Evolutionary conservation across 2,113 vertebrate genomes (phyloP), one percentile per base, ranked within the genome.

Genomic region (Jacana jacana): DNA sequence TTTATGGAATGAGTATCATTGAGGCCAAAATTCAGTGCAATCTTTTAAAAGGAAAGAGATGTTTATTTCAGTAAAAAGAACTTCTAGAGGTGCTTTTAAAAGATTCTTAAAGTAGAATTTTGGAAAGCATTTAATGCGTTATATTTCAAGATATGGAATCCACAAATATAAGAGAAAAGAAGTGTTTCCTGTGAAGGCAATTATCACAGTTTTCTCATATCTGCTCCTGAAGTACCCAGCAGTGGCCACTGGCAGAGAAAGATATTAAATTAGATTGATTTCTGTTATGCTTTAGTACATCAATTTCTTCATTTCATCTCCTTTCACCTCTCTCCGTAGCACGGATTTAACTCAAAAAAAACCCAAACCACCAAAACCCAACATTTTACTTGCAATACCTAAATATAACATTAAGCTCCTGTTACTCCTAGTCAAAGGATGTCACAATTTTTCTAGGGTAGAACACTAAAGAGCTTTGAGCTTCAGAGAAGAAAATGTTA

Each of bases 211-310:
- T 66, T 92, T 92, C 77, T 95, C 28, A 10, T 69, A 81, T 46
- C 58, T 91, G 66, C 66, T 49, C 64, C 33, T 92, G 24, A 89
- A 91, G 54, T 17, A 79, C 49, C 17, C 54, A 80, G 46, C 30
- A 89, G 46, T 73, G 58, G 73, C 73, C 70, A 91, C 49, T 93
- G 78, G 81, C 91, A 96, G 78, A 82, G 37, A 69, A 94, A 76
- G 73, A 82, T 77, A 95, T 72, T 93, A 95, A 79, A 93, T 96
- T 84, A 96, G 81, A 89, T 80, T 58, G 84, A 91, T 87, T 95
- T 86, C 76, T 88, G 23, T 40, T 89, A 75, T 66, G 44, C 78
- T 89, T 72, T 87, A 57, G 22, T 63, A 58, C 17, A 66, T 54
- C 54, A 73, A 66, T 80, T 91, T 65, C 58, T 95, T 86, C 40